Percentiles rank a stretch among this genome's conserved stretches.
These are phyloP conservation scores for Rissa tridactyla DNA, from an alignment of 2,113 vertebrate genomes.

Conservation along the genomic window DNA sequence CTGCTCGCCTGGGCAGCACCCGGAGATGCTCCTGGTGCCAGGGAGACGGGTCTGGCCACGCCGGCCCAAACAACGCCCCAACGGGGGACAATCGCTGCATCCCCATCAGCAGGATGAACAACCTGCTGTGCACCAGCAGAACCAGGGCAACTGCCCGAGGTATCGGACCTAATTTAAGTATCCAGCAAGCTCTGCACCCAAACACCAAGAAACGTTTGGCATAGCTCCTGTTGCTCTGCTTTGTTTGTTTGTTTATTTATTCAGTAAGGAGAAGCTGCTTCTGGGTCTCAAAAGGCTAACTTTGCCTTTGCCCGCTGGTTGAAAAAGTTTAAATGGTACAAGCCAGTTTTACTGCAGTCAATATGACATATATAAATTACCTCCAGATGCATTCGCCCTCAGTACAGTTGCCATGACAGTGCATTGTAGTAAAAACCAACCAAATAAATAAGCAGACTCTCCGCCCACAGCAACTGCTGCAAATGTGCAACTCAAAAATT, in stretches of 20 bases:
- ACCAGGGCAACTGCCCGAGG: neutral
- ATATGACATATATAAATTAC: neutral
- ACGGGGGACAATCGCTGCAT: neutral
- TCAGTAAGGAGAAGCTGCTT: neutral
- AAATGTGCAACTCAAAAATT: constrained; percentile 41
- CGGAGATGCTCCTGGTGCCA: neutral
- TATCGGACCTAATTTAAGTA: rapidly evolving
- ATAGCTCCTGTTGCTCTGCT: neutral
- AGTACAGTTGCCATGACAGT: constrained; percentile 56
- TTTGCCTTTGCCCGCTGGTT: neutral
- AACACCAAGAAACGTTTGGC: neutral
- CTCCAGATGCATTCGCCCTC: constrained; percentile 8
- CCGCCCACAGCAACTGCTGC: constrained; percentile 37
- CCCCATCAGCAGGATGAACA: rapidly evolving
- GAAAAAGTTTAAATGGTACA: neutral
- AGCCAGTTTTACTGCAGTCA: neutral
- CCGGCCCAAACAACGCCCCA: neutral
- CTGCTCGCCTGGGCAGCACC: rapidly evolving
- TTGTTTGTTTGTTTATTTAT: neutral
- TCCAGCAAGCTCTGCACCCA: neutral
- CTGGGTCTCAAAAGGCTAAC: neutral
- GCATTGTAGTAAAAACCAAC: constrained; percentile 36
- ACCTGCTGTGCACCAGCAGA: neutral
- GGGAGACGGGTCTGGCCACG: neutral
- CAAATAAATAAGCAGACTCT: constrained; percentile 54